These are phyloP conservation scores for Drosophila phalerata DNA, from an alignment of 2,888 invertebrate species.

Conservation along the genomic window DNA sequence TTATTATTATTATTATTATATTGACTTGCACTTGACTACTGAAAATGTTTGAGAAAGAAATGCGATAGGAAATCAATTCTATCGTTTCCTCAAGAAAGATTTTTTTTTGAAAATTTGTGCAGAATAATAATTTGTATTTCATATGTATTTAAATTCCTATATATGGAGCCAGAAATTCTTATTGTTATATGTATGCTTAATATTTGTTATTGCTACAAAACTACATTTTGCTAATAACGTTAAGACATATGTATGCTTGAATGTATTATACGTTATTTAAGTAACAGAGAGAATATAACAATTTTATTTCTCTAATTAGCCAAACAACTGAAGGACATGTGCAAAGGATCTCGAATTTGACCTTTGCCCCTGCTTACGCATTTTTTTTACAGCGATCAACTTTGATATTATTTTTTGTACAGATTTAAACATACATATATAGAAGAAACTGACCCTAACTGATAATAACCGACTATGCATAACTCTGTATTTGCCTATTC, in stretches of 20 bases:
- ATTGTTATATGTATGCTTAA: slow-evolving; percentile 28
- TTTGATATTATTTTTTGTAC: slow-evolving; percentile 34
- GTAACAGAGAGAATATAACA: slow-evolving; percentile 49
- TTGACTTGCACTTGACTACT: slow-evolving; percentile 23
- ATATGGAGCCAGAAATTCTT: slow-evolving; percentile 21
- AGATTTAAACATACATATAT: slow-evolving; percentile 36
- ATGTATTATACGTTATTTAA: slow-evolving; percentile 28
- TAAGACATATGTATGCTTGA: slow-evolving; percentile 43
- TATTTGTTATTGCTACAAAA: slow-evolving; percentile 50
- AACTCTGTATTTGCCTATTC: slow-evolving; percentile 37
- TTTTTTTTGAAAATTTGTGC: slow-evolving; percentile 16
- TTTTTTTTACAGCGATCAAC: slow-evolving; percentile 18
- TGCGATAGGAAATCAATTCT: slow-evolving; percentile 6
- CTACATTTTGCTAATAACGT: slow-evolving; percentile 57
- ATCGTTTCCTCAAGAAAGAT: background rate
- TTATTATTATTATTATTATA: slow-evolving; percentile 16
- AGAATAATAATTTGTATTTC: slow-evolving; percentile 20
- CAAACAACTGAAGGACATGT: slow-evolving; percentile 36
- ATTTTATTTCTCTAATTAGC: slow-evolving; percentile 20
- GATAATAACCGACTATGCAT: slow-evolving; percentile 23
- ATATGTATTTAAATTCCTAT: slow-evolving; percentile 16
- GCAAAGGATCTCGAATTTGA: slow-evolving; percentile 5
- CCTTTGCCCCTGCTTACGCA: too few species aligned
- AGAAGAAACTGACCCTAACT: slow-evolving; percentile 11
- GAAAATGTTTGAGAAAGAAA: slow-evolving; percentile 1